These are phyloP conservation scores for Radopholus similis DNA, from an alignment of 1,140 invertebrate species.

Conservation along the genomic window DNA sequence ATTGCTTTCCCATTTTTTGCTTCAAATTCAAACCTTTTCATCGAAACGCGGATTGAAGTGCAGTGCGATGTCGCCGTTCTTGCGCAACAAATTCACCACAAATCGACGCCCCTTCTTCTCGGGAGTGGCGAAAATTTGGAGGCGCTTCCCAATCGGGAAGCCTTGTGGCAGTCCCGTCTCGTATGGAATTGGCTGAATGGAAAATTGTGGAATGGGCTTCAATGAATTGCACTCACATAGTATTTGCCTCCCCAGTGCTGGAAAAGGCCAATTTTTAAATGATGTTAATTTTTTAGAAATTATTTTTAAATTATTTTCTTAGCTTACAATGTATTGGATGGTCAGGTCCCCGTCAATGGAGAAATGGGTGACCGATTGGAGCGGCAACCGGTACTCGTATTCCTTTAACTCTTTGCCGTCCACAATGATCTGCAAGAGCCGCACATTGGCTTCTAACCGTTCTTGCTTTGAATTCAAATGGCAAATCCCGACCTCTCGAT, in stretches of 20 bases:
- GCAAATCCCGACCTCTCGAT: background rate
- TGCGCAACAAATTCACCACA: conserved; percentile 54
- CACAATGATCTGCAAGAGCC: conserved; percentile 41
- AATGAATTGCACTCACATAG: conserved; percentile 39
- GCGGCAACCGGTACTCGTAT: conserved; percentile 56
- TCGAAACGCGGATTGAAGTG: conserved; percentile 59
- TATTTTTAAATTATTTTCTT: background rate
- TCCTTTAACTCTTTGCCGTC: conserved; percentile 60
- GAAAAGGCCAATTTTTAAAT: conserved; percentile 17
- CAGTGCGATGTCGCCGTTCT: conserved; percentile 59
- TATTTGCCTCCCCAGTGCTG: conserved; percentile 58
- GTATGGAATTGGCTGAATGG: conserved; percentile 46
- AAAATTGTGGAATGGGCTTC: conserved; percentile 11
- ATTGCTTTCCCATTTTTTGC: too few species aligned
- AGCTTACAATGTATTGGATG: conserved; percentile 43
- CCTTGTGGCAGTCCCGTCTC: conserved; percentile 48
- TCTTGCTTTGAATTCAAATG: conserved; percentile 7
- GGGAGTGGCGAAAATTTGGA: conserved; percentile 46
- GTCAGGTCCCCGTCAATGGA: conserved; percentile 56
- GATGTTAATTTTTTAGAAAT: too few species aligned
- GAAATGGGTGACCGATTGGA: conserved; percentile 50
- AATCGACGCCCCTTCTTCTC: conserved; percentile 59
- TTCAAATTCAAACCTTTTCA: conserved; percentile 44
- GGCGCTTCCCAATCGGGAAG: conserved; percentile 50
- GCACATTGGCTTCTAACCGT: too few species aligned